phyloP scores from a whole-genome alignment of 1,140 invertebrate genomes.

The Tribolium madens region DNA sequence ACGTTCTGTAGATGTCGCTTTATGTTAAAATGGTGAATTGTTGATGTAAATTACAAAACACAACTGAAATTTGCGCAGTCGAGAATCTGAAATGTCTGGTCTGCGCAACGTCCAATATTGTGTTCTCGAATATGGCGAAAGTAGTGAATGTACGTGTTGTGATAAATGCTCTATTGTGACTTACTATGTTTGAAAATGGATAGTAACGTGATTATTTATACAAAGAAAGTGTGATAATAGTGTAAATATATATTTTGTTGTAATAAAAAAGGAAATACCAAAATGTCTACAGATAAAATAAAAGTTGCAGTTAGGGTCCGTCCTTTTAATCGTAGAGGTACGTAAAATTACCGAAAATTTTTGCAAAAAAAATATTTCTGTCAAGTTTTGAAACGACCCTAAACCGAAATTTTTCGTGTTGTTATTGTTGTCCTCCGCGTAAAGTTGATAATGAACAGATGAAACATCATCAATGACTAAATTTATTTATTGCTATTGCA shows the following conservation, averaged over 20 bases:
- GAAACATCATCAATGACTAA: slow-evolving; percentile 29
- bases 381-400: neutral
- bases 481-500: slow-evolving; percentile 35
- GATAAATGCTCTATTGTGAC: slow-evolving; percentile 62
- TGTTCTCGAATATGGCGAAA: slow-evolving; percentile 64
- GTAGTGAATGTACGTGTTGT: slow-evolving; percentile 61
- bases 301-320: slow-evolving; percentile 96
- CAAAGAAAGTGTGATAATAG: slow-evolving; percentile 64
- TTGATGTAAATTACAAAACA: slow-evolving; percentile 25
- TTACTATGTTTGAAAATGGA: slow-evolving; percentile 65
- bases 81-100: slow-evolving; percentile 54
- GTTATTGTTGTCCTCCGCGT: slow-evolving; percentile 27
- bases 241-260: slow-evolving; percentile 62
- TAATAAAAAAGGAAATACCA: slow-evolving; percentile 59
- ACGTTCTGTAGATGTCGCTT: neutral
- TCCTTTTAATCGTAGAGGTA: slow-evolving; percentile 96
- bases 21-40: neutral
- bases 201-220: slow-evolving; percentile 59
- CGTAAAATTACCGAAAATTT: slow-evolving; percentile 52
- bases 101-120: slow-evolving; percentile 61
- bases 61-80: slow-evolving; percentile 59
- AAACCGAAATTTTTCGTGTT: neutral
- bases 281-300: slow-evolving; percentile 92
- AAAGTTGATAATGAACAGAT: slow-evolving; percentile 21
- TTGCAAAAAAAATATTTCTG: neutral